These are phyloP conservation scores for Galaxias olidus DNA, from an alignment of 2,797 vertebrate genomes.

Conservation along the genomic window DNA sequence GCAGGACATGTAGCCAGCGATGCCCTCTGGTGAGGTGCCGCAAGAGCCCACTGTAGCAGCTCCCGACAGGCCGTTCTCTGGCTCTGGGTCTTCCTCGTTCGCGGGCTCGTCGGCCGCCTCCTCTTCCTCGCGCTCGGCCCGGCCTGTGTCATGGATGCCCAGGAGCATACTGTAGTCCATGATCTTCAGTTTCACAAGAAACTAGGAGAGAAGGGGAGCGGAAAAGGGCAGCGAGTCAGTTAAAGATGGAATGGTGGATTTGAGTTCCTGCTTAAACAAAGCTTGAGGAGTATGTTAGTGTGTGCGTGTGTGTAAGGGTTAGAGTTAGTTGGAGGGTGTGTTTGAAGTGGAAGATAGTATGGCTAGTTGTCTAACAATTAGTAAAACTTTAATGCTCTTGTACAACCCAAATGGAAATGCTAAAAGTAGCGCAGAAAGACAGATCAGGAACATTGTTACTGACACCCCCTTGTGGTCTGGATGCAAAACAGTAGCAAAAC, in stretches of 20 bases:
- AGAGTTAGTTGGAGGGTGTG: no score
- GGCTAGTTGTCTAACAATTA: no score
- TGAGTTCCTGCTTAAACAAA: neutral
- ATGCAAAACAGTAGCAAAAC: conserved; percentile 15
- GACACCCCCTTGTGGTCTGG: conserved; percentile 39
- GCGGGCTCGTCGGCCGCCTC: conserved; percentile 77
- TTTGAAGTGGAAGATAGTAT: neutral
- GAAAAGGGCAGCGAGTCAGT: neutral
- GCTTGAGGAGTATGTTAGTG: no score
- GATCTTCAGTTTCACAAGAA: conserved; percentile 91
- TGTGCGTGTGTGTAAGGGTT: neutral
- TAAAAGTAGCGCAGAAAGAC: neutral
- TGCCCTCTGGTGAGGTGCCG: conserved; percentile 88
- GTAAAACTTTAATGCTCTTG: neutral
- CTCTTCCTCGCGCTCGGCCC: conserved; percentile 86
- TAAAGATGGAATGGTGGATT: neutral
- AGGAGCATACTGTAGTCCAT: conserved; percentile 95
- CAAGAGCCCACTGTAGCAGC: conserved; percentile 74
- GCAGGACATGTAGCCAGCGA: conserved; percentile 85
- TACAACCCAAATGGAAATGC: neutral
- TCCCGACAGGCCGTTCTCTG: conserved; percentile 70
- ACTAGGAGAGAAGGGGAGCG: conserved; percentile 63
- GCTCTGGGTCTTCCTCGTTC: conserved; percentile 72
- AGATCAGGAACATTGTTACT: conserved; percentile 11
- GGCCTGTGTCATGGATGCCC: conserved; percentile 86